Conservation (phyloP, 1,140 invertebrate genomes). For the Phymastichus coffea region DNA sequence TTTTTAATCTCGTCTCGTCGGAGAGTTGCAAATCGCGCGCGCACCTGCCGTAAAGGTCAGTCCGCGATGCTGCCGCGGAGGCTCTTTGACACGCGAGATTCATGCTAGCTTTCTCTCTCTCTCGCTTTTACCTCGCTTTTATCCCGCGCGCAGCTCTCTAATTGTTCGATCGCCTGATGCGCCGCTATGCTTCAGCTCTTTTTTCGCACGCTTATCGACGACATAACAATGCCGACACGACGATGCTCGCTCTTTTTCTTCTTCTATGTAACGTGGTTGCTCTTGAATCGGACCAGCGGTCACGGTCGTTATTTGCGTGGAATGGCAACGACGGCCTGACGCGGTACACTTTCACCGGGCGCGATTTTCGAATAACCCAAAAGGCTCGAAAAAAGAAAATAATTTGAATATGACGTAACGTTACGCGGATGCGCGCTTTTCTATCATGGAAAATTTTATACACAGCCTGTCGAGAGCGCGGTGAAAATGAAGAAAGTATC, state of each 20-base stretch:
- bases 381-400: too few species aligned
- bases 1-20: too few species aligned
- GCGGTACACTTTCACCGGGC: constrained; percentile 1
- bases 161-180: constrained; percentile 8
- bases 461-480: too few species aligned
- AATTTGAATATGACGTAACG: constrained; percentile 3
- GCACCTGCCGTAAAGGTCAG: not conserved
- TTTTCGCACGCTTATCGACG: not conserved
- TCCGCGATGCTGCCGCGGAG: too few species aligned
- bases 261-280: too few species aligned
- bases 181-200: not conserved
- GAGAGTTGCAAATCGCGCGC: too few species aligned
- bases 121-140: not conserved
- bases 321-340: not conserved
- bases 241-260: too few species aligned
- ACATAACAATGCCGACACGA: too few species aligned
- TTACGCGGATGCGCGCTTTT: too few species aligned
- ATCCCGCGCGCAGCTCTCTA: not conserved
- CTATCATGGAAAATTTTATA: too few species aligned
- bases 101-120: constrained; percentile 11
- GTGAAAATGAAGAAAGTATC: constrained; percentile 13
- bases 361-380: too few species aligned
- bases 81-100: not conserved
- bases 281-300: not conserved
- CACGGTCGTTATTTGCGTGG: not conserved